Percentiles rank a stretch among this genome's conserved stretches.
Conservation (phyloP, 2,888 invertebrate genomes). For the Protodeltote pygarga region DNA sequence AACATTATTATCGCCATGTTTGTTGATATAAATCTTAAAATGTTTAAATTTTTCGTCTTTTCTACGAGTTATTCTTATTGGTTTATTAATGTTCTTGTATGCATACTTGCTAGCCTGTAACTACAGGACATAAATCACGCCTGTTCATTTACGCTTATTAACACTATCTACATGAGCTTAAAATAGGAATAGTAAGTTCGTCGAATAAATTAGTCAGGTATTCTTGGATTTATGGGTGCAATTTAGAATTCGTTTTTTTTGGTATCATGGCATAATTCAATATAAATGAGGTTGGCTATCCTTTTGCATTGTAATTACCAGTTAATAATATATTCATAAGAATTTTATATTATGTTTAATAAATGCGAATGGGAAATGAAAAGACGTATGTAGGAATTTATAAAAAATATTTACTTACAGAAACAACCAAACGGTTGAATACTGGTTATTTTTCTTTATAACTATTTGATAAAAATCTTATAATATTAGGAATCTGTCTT, state of each 20-base stretch:
- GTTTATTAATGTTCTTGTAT: slow-evolving; percentile 6
- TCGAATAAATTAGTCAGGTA: slow-evolving; percentile 43
- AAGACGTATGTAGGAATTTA: slow-evolving; percentile 26
- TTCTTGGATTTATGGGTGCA: slow-evolving; percentile 39
- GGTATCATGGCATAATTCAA: slow-evolving; percentile 15
- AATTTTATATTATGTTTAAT: neutral
- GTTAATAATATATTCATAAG: neutral
- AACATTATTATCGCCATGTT: too few species aligned
- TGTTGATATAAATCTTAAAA: too few species aligned
- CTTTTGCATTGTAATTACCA: slow-evolving; percentile 6
- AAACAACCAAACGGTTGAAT: slow-evolving; percentile 60
- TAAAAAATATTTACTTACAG: slow-evolving; percentile 64
- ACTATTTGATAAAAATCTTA: slow-evolving; percentile 68
- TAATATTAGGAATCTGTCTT: slow-evolving; percentile 84
- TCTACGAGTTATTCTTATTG: too few species aligned
- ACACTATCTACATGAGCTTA: slow-evolving; percentile 27
- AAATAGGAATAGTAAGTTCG: slow-evolving; percentile 37
- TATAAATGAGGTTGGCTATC: slow-evolving; percentile 1
- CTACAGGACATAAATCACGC: slow-evolving; percentile 34
- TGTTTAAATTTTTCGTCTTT: too few species aligned
- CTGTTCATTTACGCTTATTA: slow-evolving; percentile 41
- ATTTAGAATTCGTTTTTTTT: slow-evolving; percentile 40
- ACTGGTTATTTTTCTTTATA: slow-evolving; percentile 61
- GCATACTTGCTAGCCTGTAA: slow-evolving; percentile 19
- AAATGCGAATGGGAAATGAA: slow-evolving; percentile 3